Conservation (phyloP, 2,888 invertebrate genomes). For the Trissoscelio sp. region DNA sequence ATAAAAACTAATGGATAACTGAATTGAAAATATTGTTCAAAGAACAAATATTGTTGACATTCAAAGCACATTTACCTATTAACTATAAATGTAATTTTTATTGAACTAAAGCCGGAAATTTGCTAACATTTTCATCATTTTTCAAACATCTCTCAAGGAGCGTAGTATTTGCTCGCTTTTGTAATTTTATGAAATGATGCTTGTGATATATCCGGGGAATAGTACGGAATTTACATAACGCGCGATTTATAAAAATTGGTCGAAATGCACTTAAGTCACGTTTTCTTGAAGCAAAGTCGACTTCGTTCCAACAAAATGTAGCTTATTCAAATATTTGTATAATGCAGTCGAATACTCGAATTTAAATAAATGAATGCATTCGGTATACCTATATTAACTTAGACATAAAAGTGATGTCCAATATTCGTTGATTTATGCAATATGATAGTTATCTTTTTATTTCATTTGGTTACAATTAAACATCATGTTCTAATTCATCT, state of each 20-base stretch:
- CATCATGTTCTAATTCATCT: neutral
- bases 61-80: too few relatives aligned
- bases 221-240: slow-evolving; percentile 21
- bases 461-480: slow-evolving; percentile 2
- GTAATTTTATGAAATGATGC: slow-evolving; percentile 22
- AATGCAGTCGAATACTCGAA: neutral
- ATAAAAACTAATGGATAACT: too few relatives aligned
- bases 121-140: too few relatives aligned
- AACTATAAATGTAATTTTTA: too few relatives aligned
- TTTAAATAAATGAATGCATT: slow-evolving; percentile 2
- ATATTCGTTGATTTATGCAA: neutral
- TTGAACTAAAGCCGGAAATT: too few relatives aligned
- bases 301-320: slow-evolving; percentile 10
- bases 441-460: neutral
- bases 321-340: slow-evolving; percentile 26
- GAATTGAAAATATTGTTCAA: too few relatives aligned
- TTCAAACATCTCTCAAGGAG: too few relatives aligned
- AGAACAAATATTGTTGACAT: too few relatives aligned
- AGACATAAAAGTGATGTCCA: neutral
- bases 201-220: slow-evolving; percentile 4
- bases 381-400: neutral
- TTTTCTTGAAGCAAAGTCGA: slow-evolving; percentile 11
- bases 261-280: slow-evolving; percentile 20
- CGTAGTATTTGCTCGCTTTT: neutral
- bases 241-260: slow-evolving; percentile 32